Evolutionary conservation across 2,888 invertebrate species (phyloP).

Genomic region (Chaetogeoica ovagalla): DNA sequence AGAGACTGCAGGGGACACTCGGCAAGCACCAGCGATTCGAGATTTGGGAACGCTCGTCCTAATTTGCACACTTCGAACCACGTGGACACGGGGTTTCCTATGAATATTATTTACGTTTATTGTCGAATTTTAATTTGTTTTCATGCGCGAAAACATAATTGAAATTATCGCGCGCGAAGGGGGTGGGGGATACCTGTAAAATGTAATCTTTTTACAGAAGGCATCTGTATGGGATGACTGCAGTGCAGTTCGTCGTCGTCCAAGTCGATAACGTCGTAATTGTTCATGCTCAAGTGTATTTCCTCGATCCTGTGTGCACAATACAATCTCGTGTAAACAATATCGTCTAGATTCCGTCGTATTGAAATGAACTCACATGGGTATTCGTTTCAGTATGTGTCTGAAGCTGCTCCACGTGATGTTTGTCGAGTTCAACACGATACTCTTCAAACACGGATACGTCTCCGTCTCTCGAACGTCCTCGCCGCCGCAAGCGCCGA

Average conservation of each 20-base stretch:
- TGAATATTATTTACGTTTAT: slow-evolving; percentile 58
- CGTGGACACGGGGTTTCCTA: slow-evolving; percentile 80
- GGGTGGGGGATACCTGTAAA: slow-evolving; percentile 75
- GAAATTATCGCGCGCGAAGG: too few species aligned
- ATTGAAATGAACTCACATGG: slow-evolving; percentile 61
- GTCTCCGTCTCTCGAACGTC: slow-evolving; percentile 55
- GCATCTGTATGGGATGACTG: slow-evolving; percentile 64
- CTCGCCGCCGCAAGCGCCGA: slow-evolving; percentile 61
- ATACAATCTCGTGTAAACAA: background rate
- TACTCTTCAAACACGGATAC: slow-evolving; percentile 57
- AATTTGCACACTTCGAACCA: slow-evolving; percentile 84
- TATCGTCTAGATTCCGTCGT: background rate
- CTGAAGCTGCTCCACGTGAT: slow-evolving; percentile 84
- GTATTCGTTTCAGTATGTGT: slow-evolving; percentile 73
- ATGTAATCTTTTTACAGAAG: slow-evolving; percentile 76
- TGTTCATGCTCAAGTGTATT: slow-evolving; percentile 88
- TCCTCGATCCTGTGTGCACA: slow-evolving; percentile 70
- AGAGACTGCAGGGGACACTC: slow-evolving; percentile 72
- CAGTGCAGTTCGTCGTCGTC: slow-evolving; percentile 59
- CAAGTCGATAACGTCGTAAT: slow-evolving; percentile 77
- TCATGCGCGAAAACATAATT: background rate
- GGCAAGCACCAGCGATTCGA: slow-evolving; percentile 83
- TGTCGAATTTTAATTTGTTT: background rate
- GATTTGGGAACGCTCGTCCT: slow-evolving; percentile 81
- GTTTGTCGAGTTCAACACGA: slow-evolving; percentile 80